Evolutionary conservation across 2,113 vertebrate genomes (phyloP), one percentile per base, ranked within the genome.

Genomic region (Pandion haliaetus): DNA sequence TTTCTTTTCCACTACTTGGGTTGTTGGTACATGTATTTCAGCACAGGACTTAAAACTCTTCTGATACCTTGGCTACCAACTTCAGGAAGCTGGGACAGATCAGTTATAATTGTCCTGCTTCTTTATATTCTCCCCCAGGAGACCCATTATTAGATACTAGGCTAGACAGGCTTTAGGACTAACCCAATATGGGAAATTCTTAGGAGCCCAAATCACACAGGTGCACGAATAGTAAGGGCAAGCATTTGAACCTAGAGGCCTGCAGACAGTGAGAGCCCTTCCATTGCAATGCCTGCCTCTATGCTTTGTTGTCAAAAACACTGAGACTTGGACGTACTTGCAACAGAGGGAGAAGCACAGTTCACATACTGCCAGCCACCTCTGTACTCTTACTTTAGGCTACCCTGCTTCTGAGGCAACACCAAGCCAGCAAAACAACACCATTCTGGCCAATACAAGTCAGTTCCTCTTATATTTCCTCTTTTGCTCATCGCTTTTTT

Each of bases 221-320:
- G 24, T 5, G 14, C 18, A n/a, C 0, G 0, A 77, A 45, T 4
- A 50, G 24, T 17, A 62, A 36, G n/a, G 44, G 20, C 6, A 5
- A 12, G 17, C 40, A 31, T 54, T 5, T 67, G 34, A 72, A 40
- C 7, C 47, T 25, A 23, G 29, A 45, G 49, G 54, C 42, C 76
- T 45, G 32, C 25, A 82, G 59, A 11, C 40, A 31, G 26, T 5
- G 42, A 65, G 24, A 72, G 31, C 14, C n/a, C n/a, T 59, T 72
- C 69, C 25, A 31, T 1, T 63, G 69, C 87, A 78, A 28, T 21
- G 34, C 19, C 49, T 70, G 58, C 28, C 24, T 73, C 78, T 20
- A 10, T 23, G 15, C 17, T 19, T 73, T 2, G 1, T 2, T 14
- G 10, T 13, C 45, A 65, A 65, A 52, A 21, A 1, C n/a, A 34